Evolutionary conservation across 2,888 invertebrate species (phyloP).

Genomic region (Zhuqinia jingwanae): DNA sequence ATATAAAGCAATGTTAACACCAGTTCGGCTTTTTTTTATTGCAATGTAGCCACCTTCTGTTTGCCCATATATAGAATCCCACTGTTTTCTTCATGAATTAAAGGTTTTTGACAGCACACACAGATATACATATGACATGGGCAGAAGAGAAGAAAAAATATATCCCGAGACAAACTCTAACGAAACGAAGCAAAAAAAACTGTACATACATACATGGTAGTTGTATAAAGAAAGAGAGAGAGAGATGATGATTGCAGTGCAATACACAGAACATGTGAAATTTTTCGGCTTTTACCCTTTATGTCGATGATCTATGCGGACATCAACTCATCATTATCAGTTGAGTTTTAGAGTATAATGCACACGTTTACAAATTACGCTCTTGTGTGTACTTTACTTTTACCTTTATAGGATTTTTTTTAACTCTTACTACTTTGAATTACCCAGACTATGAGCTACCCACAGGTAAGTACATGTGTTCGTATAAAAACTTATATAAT

Average conservation of each 20-base stretch:
- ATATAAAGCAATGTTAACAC: slow-evolving; percentile 15
- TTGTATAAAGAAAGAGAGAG: too few relatives aligned
- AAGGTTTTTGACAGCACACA: slow-evolving; percentile 66
- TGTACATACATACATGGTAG: background rate
- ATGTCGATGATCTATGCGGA: slow-evolving; percentile 31
- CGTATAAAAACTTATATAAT: too few relatives aligned
- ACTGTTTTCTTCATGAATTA: slow-evolving; percentile 57
- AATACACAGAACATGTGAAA: background rate
- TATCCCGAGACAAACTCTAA: background rate
- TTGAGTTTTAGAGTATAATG: background rate
- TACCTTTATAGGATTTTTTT: too few relatives aligned
- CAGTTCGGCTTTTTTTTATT: slow-evolving; percentile 50
- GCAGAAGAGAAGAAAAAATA: too few relatives aligned
- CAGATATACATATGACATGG: background rate
- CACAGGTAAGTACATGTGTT: too few relatives aligned
- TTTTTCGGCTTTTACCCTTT: slow-evolving; percentile 26
- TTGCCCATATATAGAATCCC: slow-evolving; percentile 54
- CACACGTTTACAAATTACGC: slow-evolving; percentile 21
- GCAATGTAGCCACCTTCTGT: slow-evolving; percentile 59
- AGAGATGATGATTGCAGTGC: too few relatives aligned
- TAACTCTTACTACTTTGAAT: too few relatives aligned
- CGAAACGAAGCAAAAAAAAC: too few relatives aligned
- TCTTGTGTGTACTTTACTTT: background rate
- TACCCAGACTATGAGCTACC: too few relatives aligned
- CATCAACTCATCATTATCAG: slow-evolving; percentile 30